A percentile compares a stretch with the other conserved stretches of the same genome.
Evolutionary conservation across 2,797 vertebrate genomes (phyloP).

Genomic region (Simalia tracyae): DNA sequence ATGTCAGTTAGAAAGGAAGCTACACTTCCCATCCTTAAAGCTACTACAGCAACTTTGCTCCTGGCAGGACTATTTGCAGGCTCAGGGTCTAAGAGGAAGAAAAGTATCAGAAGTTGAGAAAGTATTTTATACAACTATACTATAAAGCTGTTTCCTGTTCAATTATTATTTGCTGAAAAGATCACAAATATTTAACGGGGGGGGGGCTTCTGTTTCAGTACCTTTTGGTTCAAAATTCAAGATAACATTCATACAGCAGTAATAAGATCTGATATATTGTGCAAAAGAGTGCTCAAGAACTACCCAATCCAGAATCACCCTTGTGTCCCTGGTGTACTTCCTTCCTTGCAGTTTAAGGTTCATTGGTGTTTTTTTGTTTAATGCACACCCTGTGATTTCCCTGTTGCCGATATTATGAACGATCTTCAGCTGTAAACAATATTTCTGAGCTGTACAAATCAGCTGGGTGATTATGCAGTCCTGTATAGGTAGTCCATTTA

Average conservation of each 20-base stretch:
- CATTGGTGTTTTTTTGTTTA: neutral
- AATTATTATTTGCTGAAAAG: neutral
- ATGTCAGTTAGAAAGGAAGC: neutral
- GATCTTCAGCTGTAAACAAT: neutral
- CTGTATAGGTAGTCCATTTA: neutral
- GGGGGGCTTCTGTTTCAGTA: neutral
- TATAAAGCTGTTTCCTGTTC: neutral
- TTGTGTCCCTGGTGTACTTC: neutral
- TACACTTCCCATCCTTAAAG: neutral
- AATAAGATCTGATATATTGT: neutral
- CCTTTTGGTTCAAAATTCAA: neutral
- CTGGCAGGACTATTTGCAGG: no score
- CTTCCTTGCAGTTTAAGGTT: neutral
- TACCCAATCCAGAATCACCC: neutral
- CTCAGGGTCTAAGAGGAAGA: neutral
- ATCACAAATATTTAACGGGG: neutral
- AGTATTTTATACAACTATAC: neutral
- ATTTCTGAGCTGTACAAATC: neutral
- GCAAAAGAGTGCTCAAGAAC: neutral
- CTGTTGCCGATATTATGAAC: neutral
- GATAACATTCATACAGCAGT: neutral
- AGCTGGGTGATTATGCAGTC: neutral
- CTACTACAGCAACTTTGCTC: neutral
- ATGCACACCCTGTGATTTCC: neutral
- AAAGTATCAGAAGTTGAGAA: neutral